These are phyloP conservation scores for Bradypodion ventrale DNA, from an alignment of 2,797 vertebrate genomes.

Conservation along the genomic window DNA sequence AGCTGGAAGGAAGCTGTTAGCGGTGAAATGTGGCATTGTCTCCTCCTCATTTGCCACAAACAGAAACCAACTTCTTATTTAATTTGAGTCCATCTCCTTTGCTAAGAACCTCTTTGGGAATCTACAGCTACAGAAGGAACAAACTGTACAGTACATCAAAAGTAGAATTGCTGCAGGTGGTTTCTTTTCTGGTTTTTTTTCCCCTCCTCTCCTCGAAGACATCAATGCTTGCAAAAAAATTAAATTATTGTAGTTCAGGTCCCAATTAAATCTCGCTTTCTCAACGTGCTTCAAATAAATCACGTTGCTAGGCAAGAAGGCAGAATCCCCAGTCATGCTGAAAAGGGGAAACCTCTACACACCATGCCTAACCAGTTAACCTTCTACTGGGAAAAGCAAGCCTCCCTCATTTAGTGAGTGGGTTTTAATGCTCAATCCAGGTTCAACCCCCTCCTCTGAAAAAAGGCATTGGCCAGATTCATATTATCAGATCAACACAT, in stretches of 20 bases:
- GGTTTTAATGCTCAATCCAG: too few species aligned
- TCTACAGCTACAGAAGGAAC: background rate
- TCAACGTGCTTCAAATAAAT: background rate
- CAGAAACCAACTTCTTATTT: slow-evolving; percentile 8
- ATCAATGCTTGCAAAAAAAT: background rate
- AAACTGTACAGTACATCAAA: background rate
- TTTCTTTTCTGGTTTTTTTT: too few species aligned
- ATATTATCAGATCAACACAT: too few species aligned
- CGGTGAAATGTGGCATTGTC: fast-evolving
- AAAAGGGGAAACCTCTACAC: background rate
- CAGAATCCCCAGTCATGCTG: background rate
- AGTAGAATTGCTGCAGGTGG: background rate
- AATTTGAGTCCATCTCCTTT: slow-evolving; percentile 22
- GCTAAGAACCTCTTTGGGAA: slow-evolving; percentile 36
- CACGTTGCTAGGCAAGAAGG: slow-evolving; percentile 24
- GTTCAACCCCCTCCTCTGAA: too few species aligned
- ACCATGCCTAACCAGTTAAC: too few species aligned
- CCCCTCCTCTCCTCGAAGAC: slow-evolving; percentile 18
- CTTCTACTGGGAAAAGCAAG: too few species aligned
- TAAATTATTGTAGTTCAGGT: background rate
- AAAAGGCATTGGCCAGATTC: too few species aligned
- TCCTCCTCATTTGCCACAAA: background rate
- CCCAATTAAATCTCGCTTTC: slow-evolving; percentile 30
- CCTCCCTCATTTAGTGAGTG: too few species aligned
- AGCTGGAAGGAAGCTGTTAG: fast-evolving